These are phyloP conservation scores for Mesochorus sp. DNA, from an alignment of 2,888 invertebrate species.

Conservation along the genomic window DNA sequence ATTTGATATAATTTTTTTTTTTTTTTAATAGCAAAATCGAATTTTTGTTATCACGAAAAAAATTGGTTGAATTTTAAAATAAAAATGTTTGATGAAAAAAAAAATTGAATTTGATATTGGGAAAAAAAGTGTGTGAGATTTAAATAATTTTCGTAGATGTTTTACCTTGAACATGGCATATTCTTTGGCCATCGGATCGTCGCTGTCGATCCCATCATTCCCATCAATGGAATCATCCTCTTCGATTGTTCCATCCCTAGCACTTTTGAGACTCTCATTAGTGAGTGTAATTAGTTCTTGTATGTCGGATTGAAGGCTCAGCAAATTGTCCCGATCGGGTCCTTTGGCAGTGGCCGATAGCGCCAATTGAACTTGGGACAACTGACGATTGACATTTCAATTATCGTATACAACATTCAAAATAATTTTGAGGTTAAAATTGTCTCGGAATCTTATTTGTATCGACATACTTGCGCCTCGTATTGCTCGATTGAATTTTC, in stretches of 20 bases:
- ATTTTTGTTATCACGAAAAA: too few species aligned
- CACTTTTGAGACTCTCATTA: constrained; percentile 83
- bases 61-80: too few species aligned
- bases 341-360: constrained; percentile 82
- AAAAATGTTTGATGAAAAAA: too few species aligned
- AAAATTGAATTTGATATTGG: too few species aligned
- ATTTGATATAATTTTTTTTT: too few species aligned
- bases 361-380: constrained; percentile 86
- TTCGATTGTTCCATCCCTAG: constrained; percentile 62
- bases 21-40: too few species aligned
- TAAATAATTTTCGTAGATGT: background rate
- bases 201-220: constrained; percentile 63
- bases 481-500: constrained; percentile 74
- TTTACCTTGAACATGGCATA: constrained; percentile 88
- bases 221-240: constrained; percentile 64
- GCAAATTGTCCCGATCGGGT: constrained; percentile 84
- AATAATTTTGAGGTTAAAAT: constrained; percentile 8
- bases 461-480: constrained; percentile 73
- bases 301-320: constrained; percentile 86
- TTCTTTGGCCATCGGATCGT: constrained; percentile 83
- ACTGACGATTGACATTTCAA: constrained; percentile 80
- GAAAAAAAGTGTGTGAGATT: too few species aligned
- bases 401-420: background rate
- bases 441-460: background rate
- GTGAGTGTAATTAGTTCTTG: constrained; percentile 88